Evolutionary conservation across 1,140 invertebrate genomes (phyloP), one percentile per base, ranked within the genome.

Genomic region (Cydia strobilella): DNA sequence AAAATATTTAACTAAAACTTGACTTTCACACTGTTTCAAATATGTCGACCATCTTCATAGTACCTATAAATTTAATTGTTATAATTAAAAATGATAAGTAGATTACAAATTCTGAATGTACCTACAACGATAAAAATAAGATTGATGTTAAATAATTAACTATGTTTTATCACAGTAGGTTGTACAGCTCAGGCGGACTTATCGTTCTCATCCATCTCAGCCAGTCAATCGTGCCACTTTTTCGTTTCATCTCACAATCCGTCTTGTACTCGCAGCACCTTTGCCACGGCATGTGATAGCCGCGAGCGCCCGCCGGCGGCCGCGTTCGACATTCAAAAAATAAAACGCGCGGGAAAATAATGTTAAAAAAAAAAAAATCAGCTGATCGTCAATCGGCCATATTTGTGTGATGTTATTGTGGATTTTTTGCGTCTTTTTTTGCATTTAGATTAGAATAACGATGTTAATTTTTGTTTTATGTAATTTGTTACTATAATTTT

Each of bases 301-400:
- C 90, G 76, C 89, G 89, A 90, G 90, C 90, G 86, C 88, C 87
- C 84, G 86, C 82, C 86, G 85, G 82, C 76, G 48, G 25, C 72
- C 76, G 82, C 85, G 85, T 86, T 87, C 88, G 89, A 88, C 2
- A n/a, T 69, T 69, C 7, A 23, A 59, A 59, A 59, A 59, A 59
- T 59, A 59, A 18, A 39, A 74, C 85, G 84, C 89, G 89, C 84
- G 84, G 74, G 69, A 79, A 82, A 65, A n/a, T 42, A 27, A 45
- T 18, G 73, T 77, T 75, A 35, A 79, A 80, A 75, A 45, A 39
- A 39, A 45, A 18, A 51, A 73, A 48, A 31, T 45, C 51, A 51
- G 54, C 54, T 59, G 54, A 9, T 59, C n/a, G 20, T 20, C 2
- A 59, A 10, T 9, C 54, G 54, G 54, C 54, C 54, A 59, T 59